Base-by-base conservation (phyloP, 2,797 vertebrate species). In the Todus mexicanus region DNA sequence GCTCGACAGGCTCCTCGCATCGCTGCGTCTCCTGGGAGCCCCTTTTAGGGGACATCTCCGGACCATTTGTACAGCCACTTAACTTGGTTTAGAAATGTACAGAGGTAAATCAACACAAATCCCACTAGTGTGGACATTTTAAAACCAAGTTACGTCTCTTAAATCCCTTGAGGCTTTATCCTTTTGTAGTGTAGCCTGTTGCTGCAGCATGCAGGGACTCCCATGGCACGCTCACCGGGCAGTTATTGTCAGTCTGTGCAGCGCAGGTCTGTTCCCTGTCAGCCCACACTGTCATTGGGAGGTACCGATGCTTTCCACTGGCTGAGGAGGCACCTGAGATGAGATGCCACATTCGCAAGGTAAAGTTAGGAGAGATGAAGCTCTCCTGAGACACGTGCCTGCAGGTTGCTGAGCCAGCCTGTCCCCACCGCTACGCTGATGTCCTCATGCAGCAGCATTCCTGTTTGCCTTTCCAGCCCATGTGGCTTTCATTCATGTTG, bases 21-120 rank as follows among this genome's bases (percentile, higher is more conserved):
- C 1, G 1, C 60, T 53, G 50, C 25, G 4, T 42, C 51, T 72
- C 63, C 63, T 38, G 60, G 82, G 85, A 84, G 9, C 64, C 33
- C 31, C 12, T 60, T 47, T 61, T 54, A 57, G n/a, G 43, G 64
- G 47, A 61, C 50, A 16, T 37, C 75, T 86, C 79, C 6, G 5
- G 27, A 23, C 51, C 40, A n/a, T 73, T 94, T 27, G 20, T 79
- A 35, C 69, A 85, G 59, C 47, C 25, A 12, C 60, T 76, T 79
- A 92, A 50, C 75, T 79, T 2, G 0, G 10, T 72, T 79, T 64
- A 43, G 56, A 65, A 76, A 35, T 1, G 1, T 7, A 2, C 0
- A 0, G 83, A 60, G 38, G 25, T 45, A 85, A 90, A 93, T 61
- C 47, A 40, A 64, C 40, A 14, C 45, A 64, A 87, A 69, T 72